Evolutionary conservation across 2,113 vertebrate genomes (phyloP).

Genomic region (Pandion haliaetus): DNA sequence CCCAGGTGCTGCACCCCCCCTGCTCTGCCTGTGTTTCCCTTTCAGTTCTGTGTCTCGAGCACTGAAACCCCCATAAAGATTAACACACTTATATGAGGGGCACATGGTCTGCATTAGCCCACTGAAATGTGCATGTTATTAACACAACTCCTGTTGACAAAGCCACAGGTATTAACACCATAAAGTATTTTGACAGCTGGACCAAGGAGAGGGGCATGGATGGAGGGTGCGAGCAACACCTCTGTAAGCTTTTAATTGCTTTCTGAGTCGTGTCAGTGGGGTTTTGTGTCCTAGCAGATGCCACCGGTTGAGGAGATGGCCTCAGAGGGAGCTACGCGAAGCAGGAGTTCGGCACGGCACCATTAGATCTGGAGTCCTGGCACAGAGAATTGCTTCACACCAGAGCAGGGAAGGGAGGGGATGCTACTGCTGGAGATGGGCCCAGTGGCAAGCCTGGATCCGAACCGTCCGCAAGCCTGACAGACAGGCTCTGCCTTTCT

Average conservation of each 20-base stretch:
- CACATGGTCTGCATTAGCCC: constrained; percentile 43
- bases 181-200: constrained; percentile 60
- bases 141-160: constrained; percentile 52
- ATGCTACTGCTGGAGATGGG: background rate
- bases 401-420: background rate
- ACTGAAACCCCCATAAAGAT: background rate
- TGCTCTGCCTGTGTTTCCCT: background rate
- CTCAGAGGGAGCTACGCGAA: fast-evolving
- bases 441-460: background rate
- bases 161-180: constrained; percentile 56
- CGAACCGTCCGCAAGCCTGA: background rate
- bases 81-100: background rate
- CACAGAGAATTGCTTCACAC: fast-evolving
- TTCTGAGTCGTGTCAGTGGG: background rate
- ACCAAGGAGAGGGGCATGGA: background rate
- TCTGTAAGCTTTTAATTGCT: background rate
- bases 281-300: background rate
- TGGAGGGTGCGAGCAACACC: background rate
- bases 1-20: background rate
- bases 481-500: background rate
- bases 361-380: background rate
- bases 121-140: constrained; percentile 6
- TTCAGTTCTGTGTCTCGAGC: background rate
- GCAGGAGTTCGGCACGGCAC: background rate
- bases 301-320: background rate